Evolutionary conservation across 1,140 invertebrate genomes (phyloP), one percentile per base, ranked within the genome.

Genomic region (Polypedilum vanderplanki): DNA sequence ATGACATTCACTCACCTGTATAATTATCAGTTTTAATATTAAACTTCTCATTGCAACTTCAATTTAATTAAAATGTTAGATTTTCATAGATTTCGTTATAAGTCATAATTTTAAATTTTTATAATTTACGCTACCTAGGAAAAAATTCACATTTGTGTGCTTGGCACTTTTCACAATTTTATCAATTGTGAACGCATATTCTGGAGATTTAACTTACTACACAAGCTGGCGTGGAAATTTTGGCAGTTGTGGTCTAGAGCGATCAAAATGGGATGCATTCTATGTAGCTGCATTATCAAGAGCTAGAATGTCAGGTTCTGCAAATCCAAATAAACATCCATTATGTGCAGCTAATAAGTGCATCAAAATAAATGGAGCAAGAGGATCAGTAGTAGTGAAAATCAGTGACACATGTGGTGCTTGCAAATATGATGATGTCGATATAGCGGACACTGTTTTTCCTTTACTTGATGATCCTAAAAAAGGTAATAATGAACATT

Each of bases 261-360:
- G 46, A 57, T 57, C 46, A 15, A 57, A 57, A 57, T 12, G 9
- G n/a, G 46, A 57, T 15, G 3, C 1, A 4, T 57, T 57, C 3
- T 57, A 57, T 57, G 46, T 57, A 1, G 46, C 46, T 12, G 46
- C 46, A 57, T 57, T 57, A 15, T 57, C 46, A 9, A 57, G 46
- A 57, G 46, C 46, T 12, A 57, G 46, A 57, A 57, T 57, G 46
- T 12, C 46, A 12, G 12, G 12, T 15, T n/a, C 46, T 12, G n/a
- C 46, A 12, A 57, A 57, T n/a, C 46, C 46, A 57, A 57, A 57
- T 57, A 57, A 57, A n/a, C 46, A 57, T 57, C 46, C 46, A 57
- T 57, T 57, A 15, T 57, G 46, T 57, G 46, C 46, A 12, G 4
- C 12, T 12, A 57, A 57, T 57, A 12, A n/a, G 12, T 57, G 46